A percentile compares a stretch with the other conserved stretches of the same genome.
Evolutionary conservation across 2,113 vertebrate genomes (phyloP).

Genomic region (Puntigrus tetrazona): DNA sequence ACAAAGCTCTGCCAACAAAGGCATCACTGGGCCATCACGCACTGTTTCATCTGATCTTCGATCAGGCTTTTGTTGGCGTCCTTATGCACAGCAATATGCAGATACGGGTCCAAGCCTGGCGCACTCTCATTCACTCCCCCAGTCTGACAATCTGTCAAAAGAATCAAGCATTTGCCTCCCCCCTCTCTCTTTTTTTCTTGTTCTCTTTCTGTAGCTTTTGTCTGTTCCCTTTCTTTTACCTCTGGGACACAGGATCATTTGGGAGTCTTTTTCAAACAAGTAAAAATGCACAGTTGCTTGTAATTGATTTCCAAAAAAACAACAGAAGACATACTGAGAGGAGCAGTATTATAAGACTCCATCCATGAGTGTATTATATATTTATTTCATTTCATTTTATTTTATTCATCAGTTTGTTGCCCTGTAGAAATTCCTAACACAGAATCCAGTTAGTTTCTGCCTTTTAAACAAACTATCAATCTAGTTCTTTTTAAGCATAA

Average conservation of each 20-base stretch:
- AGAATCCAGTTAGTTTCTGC: not conserved
- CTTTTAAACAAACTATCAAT: not conserved
- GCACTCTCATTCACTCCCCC: conserved; percentile 20
- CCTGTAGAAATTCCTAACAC: not conserved
- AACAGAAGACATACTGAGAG: conserved; percentile 21
- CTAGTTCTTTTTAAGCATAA: not conserved
- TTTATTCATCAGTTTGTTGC: not conserved
- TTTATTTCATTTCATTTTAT: not conserved
- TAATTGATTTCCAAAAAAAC: conserved; percentile 61
- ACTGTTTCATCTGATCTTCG: conserved; percentile 40
- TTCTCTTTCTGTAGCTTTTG: conserved; percentile 36
- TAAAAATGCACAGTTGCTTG: conserved; percentile 56
- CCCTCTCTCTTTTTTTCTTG: not conserved
- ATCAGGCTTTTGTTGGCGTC: conserved; percentile 44
- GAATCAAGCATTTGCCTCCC: conserved; percentile 3
- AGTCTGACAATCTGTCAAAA: conserved; percentile 38
- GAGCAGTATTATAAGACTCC: not conserved
- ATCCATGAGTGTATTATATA: not conserved
- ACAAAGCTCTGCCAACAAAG: conserved; percentile 27
- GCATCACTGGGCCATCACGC: not conserved
- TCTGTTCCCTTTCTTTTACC: conserved; percentile 16
- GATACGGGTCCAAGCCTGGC: conserved; percentile 40
- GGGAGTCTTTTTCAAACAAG: conserved; percentile 51
- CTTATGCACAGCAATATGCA: conserved; percentile 24
- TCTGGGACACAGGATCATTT: conserved; percentile 48